Conservation (phyloP, 2,888 invertebrate genomes). For the Catocala fraxini region DNA sequence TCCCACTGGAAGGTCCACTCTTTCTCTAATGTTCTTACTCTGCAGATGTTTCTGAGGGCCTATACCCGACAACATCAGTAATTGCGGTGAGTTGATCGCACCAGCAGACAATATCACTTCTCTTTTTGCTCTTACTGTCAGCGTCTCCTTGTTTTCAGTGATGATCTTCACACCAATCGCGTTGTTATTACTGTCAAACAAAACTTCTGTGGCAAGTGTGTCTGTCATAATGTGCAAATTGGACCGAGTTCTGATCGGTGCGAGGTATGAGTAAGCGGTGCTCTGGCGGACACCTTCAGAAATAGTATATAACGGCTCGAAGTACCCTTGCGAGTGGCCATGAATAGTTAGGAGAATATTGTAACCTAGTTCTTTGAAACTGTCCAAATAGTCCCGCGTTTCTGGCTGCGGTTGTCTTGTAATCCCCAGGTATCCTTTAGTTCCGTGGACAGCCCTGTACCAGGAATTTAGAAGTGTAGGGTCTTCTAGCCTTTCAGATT, state of each 20-base stretch:
- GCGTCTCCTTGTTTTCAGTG: neutral
- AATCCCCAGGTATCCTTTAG: conserved; percentile 4
- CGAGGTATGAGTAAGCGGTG: conserved; percentile 2
- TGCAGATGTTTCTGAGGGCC: conserved; percentile 86
- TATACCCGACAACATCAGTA: conserved; percentile 95
- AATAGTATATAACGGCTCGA: conserved; percentile 1
- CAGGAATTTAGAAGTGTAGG: neutral
- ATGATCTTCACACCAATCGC: conserved; percentile 8
- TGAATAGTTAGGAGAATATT: conserved; percentile 2
- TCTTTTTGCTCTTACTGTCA: conserved; percentile 67
- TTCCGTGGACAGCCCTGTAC: conserved; percentile 3
- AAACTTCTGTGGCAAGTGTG: conserved; percentile 7
- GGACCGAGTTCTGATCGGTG: neutral
- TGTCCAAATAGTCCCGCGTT: conserved; percentile 3
- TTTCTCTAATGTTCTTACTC: conserved; percentile 2
- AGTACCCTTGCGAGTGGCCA: neutral
- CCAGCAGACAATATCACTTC: conserved; percentile 95
- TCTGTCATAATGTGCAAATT: conserved; percentile 6
- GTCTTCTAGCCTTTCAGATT: conserved; percentile 3
- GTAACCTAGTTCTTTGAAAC: conserved; percentile 8
- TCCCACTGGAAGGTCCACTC: conserved; percentile 6
- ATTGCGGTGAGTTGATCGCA: conserved; percentile 94
- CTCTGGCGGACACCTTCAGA: conserved; percentile 1
- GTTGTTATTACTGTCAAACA: conserved; percentile 8
- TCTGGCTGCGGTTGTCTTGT: neutral